Percentiles rank a stretch among this genome's conserved stretches.
Conservation (phyloP, 2,797 vertebrate genomes). For the Gallinago nigripennis region DNA sequence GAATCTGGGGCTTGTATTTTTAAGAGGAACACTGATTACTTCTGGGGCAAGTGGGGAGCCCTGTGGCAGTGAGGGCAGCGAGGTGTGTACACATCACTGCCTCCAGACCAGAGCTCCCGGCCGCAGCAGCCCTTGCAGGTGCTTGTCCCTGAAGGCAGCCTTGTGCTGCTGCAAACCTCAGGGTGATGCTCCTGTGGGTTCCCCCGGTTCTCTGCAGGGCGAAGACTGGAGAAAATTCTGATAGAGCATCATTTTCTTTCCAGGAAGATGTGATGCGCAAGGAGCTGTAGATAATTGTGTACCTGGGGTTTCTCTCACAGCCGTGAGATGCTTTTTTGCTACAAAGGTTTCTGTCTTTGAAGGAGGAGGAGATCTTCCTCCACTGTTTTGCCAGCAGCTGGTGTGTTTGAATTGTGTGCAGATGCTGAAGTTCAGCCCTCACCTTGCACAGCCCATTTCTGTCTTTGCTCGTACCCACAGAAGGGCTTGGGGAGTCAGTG, state of each 20-base stretch:
- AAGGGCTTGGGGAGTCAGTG: neutral
- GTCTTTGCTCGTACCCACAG: accelerated
- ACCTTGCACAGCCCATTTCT: neutral
- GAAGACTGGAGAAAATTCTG: neutral
- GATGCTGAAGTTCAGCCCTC: neutral
- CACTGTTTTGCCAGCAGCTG: neutral
- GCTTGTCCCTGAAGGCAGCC: neutral
- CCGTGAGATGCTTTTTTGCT: neutral
- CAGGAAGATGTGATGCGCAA: neutral
- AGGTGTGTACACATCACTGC: accelerated
- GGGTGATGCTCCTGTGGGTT: neutral
- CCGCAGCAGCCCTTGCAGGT: accelerated
- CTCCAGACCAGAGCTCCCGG: neutral
- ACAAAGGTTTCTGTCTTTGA: neutral
- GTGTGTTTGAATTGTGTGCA: neutral
- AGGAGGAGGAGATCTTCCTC: neutral
- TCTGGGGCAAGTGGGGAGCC: neutral
- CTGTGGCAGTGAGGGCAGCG: neutral
- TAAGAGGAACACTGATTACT: neutral
- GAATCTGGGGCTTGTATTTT: neutral
- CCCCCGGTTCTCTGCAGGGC: accelerated
- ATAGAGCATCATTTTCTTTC: neutral
- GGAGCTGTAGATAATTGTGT: neutral
- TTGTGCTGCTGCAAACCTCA: neutral
- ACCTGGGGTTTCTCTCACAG: neutral